phyloP scores from a whole-genome alignment of 2,888 invertebrate genomes.

The Beris chalybata region DNA sequence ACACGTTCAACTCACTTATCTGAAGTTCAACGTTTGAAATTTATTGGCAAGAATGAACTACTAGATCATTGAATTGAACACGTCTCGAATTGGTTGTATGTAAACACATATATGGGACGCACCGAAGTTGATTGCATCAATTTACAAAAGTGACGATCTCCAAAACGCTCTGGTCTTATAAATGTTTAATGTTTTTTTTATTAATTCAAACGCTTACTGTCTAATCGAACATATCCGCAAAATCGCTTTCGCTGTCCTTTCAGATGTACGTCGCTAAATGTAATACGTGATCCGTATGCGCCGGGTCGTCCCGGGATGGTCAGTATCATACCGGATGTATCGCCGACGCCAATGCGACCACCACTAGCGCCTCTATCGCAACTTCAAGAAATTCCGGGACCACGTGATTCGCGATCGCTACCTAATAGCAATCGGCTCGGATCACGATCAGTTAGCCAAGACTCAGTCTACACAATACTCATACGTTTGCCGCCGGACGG shows the following conservation, averaged over 20 bases:
- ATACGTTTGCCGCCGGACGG: slow-evolving; percentile 77
- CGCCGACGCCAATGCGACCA: slow-evolving; percentile 56
- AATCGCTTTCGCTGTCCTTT: slow-evolving; percentile 53
- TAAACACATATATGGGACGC: not conserved
- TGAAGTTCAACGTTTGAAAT: no score
- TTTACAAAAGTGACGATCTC: slow-evolving; percentile 8
- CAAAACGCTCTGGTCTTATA: slow-evolving; percentile 8
- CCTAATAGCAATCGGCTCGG: slow-evolving; percentile 64
- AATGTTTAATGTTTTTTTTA: not conserved
- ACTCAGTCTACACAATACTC: slow-evolving; percentile 88
- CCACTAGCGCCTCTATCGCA: slow-evolving; percentile 57
- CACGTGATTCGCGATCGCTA: slow-evolving; percentile 66
- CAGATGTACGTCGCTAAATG: slow-evolving; percentile 82
- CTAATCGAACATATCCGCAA: no score
- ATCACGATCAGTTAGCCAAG: slow-evolving; percentile 67
- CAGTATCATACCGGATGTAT: slow-evolving; percentile 55
- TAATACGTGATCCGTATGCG: slow-evolving; percentile 74
- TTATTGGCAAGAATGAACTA: no score
- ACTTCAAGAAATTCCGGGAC: slow-evolving; percentile 53
- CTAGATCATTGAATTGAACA: no score
- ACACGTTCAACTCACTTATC: no score
- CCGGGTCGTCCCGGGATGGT: slow-evolving; percentile 59
- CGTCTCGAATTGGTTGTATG: no score
- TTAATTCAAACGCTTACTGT: not conserved
- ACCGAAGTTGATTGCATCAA: not conserved